Conservation (phyloP, 2,888 invertebrate genomes). For the Caenorhabditis becei region DNA sequence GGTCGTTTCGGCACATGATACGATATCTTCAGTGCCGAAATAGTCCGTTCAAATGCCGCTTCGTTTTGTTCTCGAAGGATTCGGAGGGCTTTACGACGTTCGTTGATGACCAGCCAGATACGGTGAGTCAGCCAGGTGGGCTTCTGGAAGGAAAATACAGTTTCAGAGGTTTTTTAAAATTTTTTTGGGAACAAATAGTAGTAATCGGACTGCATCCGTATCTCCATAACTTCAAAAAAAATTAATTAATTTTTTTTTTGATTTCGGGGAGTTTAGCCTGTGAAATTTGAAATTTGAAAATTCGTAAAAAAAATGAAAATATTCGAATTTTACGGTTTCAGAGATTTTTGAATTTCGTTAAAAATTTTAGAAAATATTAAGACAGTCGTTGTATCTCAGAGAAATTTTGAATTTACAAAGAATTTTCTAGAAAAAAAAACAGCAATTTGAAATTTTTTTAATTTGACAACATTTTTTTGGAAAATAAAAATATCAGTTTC, state of each 20-base stretch:
- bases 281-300: neutral
- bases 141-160: slow-evolving; percentile 58
- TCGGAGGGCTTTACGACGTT: slow-evolving; percentile 74
- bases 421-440: neutral
- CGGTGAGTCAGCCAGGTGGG: slow-evolving; percentile 78
- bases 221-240: neutral
- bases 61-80: slow-evolving; percentile 71
- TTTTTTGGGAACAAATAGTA: no score
- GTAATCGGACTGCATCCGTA: no score
- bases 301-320: no score
- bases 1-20: slow-evolving; percentile 78
- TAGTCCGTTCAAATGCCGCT: slow-evolving; percentile 68
- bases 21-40: slow-evolving; percentile 77
- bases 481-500: neutral
- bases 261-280: neutral
- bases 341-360: neutral
- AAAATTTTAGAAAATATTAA: neutral
- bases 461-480: neutral
- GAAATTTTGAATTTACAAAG: slow-evolving; percentile 4
- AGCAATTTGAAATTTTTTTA: no score
- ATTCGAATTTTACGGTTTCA: neutral
- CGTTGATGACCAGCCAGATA: slow-evolving; percentile 75
- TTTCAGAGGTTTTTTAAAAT: neutral
- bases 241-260: neutral
- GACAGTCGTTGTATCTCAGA: neutral